Evolutionary conservation across 2,888 invertebrate species (phyloP).

Genomic region (Apocheima hispidaria): DNA sequence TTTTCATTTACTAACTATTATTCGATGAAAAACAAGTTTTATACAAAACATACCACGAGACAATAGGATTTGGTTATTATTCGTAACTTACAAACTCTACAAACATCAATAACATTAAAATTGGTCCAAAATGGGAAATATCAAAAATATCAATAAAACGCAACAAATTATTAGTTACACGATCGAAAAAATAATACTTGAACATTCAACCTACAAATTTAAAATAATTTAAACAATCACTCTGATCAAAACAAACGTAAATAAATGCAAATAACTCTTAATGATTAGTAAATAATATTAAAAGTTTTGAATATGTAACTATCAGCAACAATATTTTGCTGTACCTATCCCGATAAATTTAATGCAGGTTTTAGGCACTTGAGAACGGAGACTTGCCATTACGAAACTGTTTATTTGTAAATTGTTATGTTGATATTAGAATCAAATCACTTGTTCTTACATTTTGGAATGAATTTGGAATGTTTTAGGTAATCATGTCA

Average conservation of each 20-base stretch:
- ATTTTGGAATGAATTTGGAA: conserved; percentile 32
- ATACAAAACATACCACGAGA: background rate
- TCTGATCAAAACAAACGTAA: conserved; percentile 14
- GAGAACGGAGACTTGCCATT: conserved; percentile 11
- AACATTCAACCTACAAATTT: conserved; percentile 10
- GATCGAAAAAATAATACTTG: conserved; percentile 28
- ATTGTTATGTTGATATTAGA: background rate
- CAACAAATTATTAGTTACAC: conserved; percentile 16
- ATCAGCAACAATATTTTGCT: conserved; percentile 9
- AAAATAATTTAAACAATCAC: conserved; percentile 18
- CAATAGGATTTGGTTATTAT: background rate
- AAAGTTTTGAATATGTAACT: background rate
- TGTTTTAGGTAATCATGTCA: conserved; percentile 13
- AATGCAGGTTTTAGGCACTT: conserved; percentile 34
- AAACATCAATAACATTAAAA: conserved; percentile 25
- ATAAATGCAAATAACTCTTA: conserved; percentile 21
- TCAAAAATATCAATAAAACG: conserved; percentile 32
- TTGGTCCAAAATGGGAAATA: conserved; percentile 42
- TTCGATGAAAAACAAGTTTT: conserved; percentile 12
- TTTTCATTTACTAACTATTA: conserved; percentile 5
- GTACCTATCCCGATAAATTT: conserved; percentile 2
- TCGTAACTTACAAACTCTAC: background rate
- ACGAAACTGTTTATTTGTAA: background rate
- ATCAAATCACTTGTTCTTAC: background rate
- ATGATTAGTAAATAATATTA: conserved; percentile 6